Percentiles rank a stretch among this genome's conserved stretches.
phyloP scores from a whole-genome alignment of 92 coral and sea anemone genomes.

The Hydrozoanthus gracilis region DNA sequence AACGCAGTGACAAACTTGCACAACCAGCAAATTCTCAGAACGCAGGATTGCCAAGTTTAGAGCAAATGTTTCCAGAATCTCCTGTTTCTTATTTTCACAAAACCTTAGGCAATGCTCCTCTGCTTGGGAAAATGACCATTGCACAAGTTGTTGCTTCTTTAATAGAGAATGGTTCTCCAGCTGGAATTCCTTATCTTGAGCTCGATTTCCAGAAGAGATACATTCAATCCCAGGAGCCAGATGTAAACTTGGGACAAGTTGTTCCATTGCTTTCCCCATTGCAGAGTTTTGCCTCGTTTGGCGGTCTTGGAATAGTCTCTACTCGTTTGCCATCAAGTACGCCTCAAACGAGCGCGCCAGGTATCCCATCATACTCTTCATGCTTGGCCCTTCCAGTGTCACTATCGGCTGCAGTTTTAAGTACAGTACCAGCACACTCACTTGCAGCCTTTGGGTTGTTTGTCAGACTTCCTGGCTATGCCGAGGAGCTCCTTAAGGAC shows the following conservation, averaged over 20 bases:
- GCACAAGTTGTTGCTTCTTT: slow-evolving; percentile 72
- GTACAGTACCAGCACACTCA: slow-evolving; percentile 94
- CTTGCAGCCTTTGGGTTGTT: slow-evolving; percentile 96
- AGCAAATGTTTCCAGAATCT: slow-evolving; percentile 48
- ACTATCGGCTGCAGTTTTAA: slow-evolving; percentile 82
- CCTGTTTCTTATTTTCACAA: slow-evolving; percentile 63
- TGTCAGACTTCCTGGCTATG: slow-evolving; percentile 93
- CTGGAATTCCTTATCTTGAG: slow-evolving; percentile 75
- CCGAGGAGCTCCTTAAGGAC: slow-evolving; percentile 83
- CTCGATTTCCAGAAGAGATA: slow-evolving; percentile 39
- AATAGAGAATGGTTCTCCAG: slow-evolving; percentile 70
- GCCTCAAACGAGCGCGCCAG: slow-evolving; percentile 48
- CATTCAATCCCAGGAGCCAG: slow-evolving; percentile 3
- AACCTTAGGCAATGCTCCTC: slow-evolving; percentile 62
- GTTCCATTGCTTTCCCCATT: slow-evolving; percentile 71
- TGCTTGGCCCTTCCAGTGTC: slow-evolving; percentile 71
- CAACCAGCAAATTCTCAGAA: slow-evolving; percentile 38
- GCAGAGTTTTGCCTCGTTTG: slow-evolving; percentile 83
- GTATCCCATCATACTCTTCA: slow-evolving; percentile 54
- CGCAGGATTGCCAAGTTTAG: slow-evolving; percentile 54
- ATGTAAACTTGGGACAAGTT: background rate
- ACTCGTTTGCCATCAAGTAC: slow-evolving; percentile 74
- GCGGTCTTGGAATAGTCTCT: slow-evolving; percentile 89
- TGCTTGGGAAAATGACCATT: slow-evolving; percentile 70
- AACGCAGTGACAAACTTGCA: slow-evolving; percentile 78